Conservation (phyloP, 2,113 vertebrate species). For the Rissa tridactyla region DNA sequence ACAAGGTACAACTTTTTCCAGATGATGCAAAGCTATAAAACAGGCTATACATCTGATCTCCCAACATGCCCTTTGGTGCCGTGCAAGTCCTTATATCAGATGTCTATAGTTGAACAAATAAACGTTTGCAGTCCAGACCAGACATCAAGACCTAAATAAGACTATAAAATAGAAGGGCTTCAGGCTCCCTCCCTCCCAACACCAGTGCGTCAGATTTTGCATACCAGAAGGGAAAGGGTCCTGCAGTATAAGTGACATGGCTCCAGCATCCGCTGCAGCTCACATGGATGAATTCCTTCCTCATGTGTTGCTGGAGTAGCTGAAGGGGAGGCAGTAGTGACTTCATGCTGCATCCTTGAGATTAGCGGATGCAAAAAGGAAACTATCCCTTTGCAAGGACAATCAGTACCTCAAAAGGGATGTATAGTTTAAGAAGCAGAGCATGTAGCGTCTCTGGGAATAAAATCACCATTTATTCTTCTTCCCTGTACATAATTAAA, state of each 20-base stretch:
- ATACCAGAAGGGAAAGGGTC: background rate
- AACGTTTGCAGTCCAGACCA: background rate
- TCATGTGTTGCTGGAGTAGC: background rate
- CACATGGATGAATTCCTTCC: rapidly evolving
- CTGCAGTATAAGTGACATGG: background rate
- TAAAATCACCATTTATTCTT: background rate
- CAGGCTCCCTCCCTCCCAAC: background rate
- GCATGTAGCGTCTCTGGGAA: background rate
- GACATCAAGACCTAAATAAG: background rate
- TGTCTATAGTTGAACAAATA: background rate
- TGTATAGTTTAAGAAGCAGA: background rate
- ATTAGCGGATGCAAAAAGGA: background rate
- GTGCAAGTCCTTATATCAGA: background rate
- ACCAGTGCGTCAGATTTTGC: background rate
- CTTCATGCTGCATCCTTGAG: background rate
- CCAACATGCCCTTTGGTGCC: background rate
- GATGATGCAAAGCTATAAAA: background rate
- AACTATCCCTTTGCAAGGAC: background rate
- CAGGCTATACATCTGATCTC: background rate
- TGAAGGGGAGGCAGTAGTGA: background rate
- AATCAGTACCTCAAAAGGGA: background rate
- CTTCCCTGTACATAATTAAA: background rate
- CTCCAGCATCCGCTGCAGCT: background rate
- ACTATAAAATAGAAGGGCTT: background rate
- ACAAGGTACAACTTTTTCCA: background rate